A percentile compares a stretch with the other conserved stretches of the same genome.
These are phyloP conservation scores for Ceyx melanurus DNA, from an alignment of 2,113 vertebrate species.

Conservation along the genomic window DNA sequence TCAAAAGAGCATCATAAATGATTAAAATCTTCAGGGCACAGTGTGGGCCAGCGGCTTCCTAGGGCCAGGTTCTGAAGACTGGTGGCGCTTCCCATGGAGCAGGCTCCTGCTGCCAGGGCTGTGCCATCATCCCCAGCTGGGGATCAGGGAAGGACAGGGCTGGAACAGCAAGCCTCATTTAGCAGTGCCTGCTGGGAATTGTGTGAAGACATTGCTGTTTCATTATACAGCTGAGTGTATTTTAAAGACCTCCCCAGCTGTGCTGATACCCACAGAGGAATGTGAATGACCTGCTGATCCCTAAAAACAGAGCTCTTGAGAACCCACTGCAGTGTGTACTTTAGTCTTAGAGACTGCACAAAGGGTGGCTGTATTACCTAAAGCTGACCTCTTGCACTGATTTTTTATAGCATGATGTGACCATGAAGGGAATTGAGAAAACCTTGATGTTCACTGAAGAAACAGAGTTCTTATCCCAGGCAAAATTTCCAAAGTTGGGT, in stretches of 20 bases:
- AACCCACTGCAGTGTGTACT: fast-evolving
- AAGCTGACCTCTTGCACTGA: background rate
- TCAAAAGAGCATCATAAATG: background rate
- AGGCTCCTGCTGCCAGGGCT: background rate
- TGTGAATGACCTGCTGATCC: background rate
- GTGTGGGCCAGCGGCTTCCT: background rate
- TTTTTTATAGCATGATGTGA: background rate
- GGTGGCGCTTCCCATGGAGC: fast-evolving
- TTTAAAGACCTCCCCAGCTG: background rate
- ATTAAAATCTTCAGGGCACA: background rate
- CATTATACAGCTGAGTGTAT: background rate
- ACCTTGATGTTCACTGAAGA: background rate
- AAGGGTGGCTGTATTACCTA: background rate
- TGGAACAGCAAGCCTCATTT: background rate
- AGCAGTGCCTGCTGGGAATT: background rate
- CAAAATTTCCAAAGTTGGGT: background rate
- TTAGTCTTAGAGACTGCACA: background rate
- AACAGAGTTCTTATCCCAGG: background rate
- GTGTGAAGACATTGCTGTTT: background rate
- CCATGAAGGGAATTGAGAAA: background rate
- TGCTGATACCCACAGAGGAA: background rate
- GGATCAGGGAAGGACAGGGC: background rate
- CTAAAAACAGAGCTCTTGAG: background rate
- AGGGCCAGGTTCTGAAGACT: fast-evolving
- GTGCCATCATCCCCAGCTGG: background rate